These are phyloP conservation scores for Zaprionus ghesquierei DNA, from an alignment of 1,140 invertebrate genomes.

Conservation along the genomic window DNA sequence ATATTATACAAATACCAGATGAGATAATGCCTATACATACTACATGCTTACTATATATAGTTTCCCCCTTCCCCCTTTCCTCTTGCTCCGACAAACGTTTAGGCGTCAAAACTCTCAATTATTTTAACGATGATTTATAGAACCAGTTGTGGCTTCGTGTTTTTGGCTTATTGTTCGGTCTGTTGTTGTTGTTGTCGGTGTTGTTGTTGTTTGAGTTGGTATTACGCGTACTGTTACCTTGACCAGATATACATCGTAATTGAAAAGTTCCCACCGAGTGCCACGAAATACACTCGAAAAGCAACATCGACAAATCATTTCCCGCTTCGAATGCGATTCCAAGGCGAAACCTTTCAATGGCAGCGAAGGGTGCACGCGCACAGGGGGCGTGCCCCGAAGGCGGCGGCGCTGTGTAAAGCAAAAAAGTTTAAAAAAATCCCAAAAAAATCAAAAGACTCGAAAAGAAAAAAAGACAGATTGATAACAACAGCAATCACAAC, in stretches of 20 bases:
- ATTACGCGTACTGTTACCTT: slow-evolving; percentile 41
- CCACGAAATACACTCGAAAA: slow-evolving; percentile 20
- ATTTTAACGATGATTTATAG: slow-evolving; percentile 50
- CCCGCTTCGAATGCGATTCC: slow-evolving; percentile 46
- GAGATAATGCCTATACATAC: slow-evolving; percentile 34
- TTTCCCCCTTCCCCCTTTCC: too few relatives aligned
- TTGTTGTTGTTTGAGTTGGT: slow-evolving; percentile 14
- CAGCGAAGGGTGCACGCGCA: slow-evolving; percentile 25
- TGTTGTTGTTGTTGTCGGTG: background rate
- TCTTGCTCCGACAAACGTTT: slow-evolving; percentile 13
- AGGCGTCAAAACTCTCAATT: slow-evolving; percentile 32
- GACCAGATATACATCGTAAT: slow-evolving; percentile 38
- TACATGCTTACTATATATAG: background rate
- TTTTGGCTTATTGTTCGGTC: background rate
- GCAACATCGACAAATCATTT: slow-evolving; percentile 54
- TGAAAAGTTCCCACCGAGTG: slow-evolving; percentile 61
- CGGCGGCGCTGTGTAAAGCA: slow-evolving; percentile 12
- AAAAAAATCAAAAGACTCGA: background rate
- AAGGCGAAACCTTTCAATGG: slow-evolving; percentile 46
- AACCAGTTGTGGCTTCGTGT: slow-evolving; percentile 27
- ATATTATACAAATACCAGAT: slow-evolving; percentile 16
- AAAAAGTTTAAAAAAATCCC: slow-evolving; percentile 9
- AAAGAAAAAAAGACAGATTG: background rate
- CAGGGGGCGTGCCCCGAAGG: slow-evolving; percentile 13
- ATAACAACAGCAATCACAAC: slow-evolving; percentile 22